Evolutionary conservation across 2,888 invertebrate genomes (phyloP), one percentile per base, ranked within the genome.

Genomic region (Dorcus hopei): DNA sequence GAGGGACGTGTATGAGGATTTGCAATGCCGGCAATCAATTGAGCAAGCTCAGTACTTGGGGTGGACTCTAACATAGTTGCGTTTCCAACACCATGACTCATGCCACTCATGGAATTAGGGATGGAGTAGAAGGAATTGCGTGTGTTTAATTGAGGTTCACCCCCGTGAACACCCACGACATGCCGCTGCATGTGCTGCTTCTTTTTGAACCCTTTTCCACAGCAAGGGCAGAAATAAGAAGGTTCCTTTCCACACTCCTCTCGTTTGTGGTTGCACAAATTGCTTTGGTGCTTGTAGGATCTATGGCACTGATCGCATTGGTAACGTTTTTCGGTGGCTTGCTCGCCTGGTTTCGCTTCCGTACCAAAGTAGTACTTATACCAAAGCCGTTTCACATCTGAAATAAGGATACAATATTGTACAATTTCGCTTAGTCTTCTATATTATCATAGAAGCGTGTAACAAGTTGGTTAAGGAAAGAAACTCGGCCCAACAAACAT

Each of bases 241-340:
- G 79, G 81, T 26, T 80, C 79, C 65, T 80, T 80, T 19, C 81
- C 81, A 63, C 82, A 81, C 64, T 81, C 81, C 60, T 81, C 75
- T 62, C 77, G 72, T 68, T 80, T 80, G 69, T 81, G 81, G 51
- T 80, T 80, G 58, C 78, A 77, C 40, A 81, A 66, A 50, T 79
- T 79, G 47, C 75, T 75, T 67, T 76, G 77, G 67, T 77, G 76
- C 65, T 75, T 76, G 68, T 79, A 78, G 16, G 61, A 57, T 49
- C 61, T 61, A 38, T 63, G 57, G 45, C 63, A 63, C 45, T 52
- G 54, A 52, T 63, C 63, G 49, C 63, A 63, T 23, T 59, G 59
- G 53, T 59, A 63, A 40, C 63, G 61, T 52, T 55, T 61, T 49
- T 59, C 59, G 26, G 23, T 38, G 1, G 9, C 6, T 45, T 45